Base-by-base conservation (phyloP, 2,113 vertebrate genomes). In the Brachyistius frenatus region DNA sequence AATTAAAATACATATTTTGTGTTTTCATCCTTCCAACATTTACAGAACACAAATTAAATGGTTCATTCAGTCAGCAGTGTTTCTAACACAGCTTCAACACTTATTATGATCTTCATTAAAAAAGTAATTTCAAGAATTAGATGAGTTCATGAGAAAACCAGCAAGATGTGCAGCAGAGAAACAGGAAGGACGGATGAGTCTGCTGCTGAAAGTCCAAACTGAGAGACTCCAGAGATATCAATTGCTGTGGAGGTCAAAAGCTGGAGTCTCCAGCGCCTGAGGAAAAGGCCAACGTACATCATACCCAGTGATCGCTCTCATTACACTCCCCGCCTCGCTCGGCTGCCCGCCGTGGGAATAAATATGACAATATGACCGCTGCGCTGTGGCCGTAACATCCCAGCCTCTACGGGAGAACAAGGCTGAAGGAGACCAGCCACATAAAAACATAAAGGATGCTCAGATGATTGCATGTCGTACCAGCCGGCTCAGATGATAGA, bases 181-280 rank as follows among this genome's bases (percentile, higher is more conserved):
- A 33, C 56, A 36, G 36, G 2, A 32, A 4, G 31, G 46, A 47
- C 46, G 37, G 32, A 65, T 65, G 79, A 37, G 36, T 36, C 46
- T 66, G 35, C 53, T 58, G 32, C 64, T 60, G 66, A 58, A 37
- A 46, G 4, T 33, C 66, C 68, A 31, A 50, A 30, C 16, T 4
- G 4, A 50, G 9, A 47, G 46, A 49, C 57, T 74, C 50, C 16
- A n/a, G 15, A 75, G 58, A 64, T 68, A 76, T 79, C 71, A 41
- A 39, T 61, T 66, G 61, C 61, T 61, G 60, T 66, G 15, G 58
- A 84, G 71, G 76, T 80, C 65, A 84, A 56, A 84, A 13, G 39
- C 71, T 75, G 53, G 54, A 49, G 31, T 23, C 52, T 67, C n/a
- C 15, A 41, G 63, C 2, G n/a, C 35, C 63, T 3, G 46, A 31